Evolutionary conservation across 2,888 invertebrate species (phyloP), one percentile per base, ranked within the genome.

Genomic region (Volucella zonaria): DNA sequence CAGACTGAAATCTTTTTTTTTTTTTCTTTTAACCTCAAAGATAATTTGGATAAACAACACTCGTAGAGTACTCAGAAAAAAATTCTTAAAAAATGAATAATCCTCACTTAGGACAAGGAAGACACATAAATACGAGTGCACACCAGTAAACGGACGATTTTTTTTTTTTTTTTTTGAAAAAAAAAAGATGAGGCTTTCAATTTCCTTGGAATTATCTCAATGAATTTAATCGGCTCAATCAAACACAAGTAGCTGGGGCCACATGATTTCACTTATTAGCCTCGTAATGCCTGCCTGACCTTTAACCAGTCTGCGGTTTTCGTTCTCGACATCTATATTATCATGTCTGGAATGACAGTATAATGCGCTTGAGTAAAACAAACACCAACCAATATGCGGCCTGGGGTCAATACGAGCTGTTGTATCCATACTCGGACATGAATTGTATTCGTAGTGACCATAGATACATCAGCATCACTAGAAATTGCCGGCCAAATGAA

Each of bases 221-320:
- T 77, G 66, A 76, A 56, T 80, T 85, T 71, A 85, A 81, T 81
- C 80, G 76, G 49, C 42, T 66, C 56, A 83, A 83, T 83, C 79
- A 80, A 38, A 59, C 66, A 62, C 80, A 80, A 80, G 73, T 81
- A 68, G 62, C 52, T 18, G 66, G 54, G 71, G 64, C 58, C 79
- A 52, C 67, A 73, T 85, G 68, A 81, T 71, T 85, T 73, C 76
- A 81, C 62, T 85, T 77, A 75, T 70, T 64, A 45, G 58, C 80
- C 59, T 31, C 67, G 38, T 40, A 71, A 58, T 74, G 73, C 38
- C 67, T 67, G 67, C 31, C 42, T 85, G 85, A 85, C 85, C 85
- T 85, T 85, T 77, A 85, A 73, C 81, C 76, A 77, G 76, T 64
- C 62, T 71, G 40, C 61, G 18, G 14, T 45, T 47, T 49, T 31